These are phyloP conservation scores for Euura lappo DNA, from an alignment of 1,140 invertebrate genomes.

Conservation along the genomic window DNA sequence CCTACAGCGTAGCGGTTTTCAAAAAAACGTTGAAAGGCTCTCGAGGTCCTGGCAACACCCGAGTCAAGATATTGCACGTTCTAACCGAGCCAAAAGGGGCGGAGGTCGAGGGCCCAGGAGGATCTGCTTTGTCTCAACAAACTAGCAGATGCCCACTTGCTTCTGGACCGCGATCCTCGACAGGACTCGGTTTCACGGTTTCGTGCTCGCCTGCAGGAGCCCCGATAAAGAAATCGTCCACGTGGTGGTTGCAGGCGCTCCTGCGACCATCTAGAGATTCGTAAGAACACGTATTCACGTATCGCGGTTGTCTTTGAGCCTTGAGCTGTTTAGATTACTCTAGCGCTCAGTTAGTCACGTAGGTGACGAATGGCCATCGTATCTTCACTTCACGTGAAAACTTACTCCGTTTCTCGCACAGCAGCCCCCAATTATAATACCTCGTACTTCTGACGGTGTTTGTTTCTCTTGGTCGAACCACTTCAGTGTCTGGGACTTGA, in stretches of 20 bases:
- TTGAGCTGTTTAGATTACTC: neutral
- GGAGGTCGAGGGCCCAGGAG: slow-evolving; percentile 6
- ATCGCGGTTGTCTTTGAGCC: too few species aligned
- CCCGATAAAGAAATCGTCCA: too few species aligned
- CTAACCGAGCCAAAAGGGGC: neutral
- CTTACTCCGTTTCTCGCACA: too few species aligned
- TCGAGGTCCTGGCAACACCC: neutral
- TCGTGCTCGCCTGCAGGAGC: too few species aligned
- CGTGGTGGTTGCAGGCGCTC: too few species aligned
- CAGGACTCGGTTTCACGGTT: neutral
- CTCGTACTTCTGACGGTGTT: neutral
- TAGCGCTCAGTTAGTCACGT: neutral
- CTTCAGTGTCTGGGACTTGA: too few species aligned
- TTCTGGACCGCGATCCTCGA: slow-evolving; percentile 20
- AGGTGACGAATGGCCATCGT: neutral
- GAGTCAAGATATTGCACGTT: neutral
- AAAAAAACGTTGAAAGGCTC: neutral
- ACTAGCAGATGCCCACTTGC: slow-evolving; percentile 40
- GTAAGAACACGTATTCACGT: too few species aligned
- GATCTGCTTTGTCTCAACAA: slow-evolving; percentile 43
- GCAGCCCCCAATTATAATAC: too few species aligned
- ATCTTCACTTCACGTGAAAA: neutral
- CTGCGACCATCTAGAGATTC: too few species aligned
- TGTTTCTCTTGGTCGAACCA: too few species aligned
- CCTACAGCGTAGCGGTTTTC: neutral